Conservation (phyloP, 2,888 invertebrate genomes). For the Tetropium fuscum region DNA sequence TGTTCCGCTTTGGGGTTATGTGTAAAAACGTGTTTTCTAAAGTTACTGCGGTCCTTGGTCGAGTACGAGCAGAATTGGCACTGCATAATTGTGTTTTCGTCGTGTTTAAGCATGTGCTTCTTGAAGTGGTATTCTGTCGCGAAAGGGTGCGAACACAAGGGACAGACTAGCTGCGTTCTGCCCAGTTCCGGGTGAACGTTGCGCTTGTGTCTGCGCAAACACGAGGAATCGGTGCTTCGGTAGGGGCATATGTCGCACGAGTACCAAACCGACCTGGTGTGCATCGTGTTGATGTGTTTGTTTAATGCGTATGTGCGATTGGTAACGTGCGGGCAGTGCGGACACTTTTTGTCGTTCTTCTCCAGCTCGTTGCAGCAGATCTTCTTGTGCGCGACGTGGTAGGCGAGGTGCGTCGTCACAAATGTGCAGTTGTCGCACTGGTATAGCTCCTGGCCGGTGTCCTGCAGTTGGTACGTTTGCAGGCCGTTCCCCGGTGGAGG, state of each 20-base stretch:
- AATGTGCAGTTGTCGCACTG: constrained; percentile 39
- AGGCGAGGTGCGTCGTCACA: constrained; percentile 31
- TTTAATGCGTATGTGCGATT: constrained; percentile 36
- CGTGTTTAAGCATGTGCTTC: constrained; percentile 37
- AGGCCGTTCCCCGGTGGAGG: constrained; percentile 1
- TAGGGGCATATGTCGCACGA: constrained; percentile 46
- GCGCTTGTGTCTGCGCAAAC: constrained; percentile 38
- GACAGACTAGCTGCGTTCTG: constrained; percentile 4
- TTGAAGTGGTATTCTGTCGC: constrained; percentile 30
- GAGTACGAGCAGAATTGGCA: constrained; percentile 52
- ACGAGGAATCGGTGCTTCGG: constrained; percentile 43
- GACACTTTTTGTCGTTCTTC: constrained; percentile 35
- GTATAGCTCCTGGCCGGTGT: constrained; percentile 11
- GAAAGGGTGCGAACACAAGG: constrained; percentile 27
- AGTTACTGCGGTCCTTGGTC: constrained; percentile 53
- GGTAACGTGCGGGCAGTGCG: constrained; percentile 40
- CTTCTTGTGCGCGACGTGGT: constrained; percentile 31
- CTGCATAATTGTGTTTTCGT: constrained; percentile 23
- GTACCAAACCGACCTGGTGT: constrained; percentile 43
- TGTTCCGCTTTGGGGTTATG: constrained; percentile 50
- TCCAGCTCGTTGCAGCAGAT: constrained; percentile 18
- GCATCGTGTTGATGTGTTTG: constrained; percentile 45
- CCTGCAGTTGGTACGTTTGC: not conserved
- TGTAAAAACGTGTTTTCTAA: constrained; percentile 53
- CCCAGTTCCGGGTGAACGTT: constrained; percentile 26